Conservation (phyloP, 2,113 vertebrate species). For the Hucho hucho region DNA sequence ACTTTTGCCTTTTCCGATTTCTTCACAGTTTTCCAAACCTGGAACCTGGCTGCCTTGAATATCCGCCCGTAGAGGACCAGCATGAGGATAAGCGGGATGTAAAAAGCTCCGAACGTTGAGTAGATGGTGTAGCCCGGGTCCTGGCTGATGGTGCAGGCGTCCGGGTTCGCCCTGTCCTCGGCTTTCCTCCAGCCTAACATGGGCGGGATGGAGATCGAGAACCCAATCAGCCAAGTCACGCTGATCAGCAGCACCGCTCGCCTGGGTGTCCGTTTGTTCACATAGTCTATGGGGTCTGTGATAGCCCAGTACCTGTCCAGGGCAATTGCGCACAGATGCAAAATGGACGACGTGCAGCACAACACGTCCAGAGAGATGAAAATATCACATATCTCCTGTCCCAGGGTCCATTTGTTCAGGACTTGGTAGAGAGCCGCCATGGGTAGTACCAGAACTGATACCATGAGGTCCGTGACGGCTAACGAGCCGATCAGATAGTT, state of each 20-base stretch:
- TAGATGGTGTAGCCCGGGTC: slow-evolving; percentile 97
- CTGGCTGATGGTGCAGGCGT: slow-evolving; percentile 95
- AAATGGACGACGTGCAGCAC: slow-evolving; percentile 97
- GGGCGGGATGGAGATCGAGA: slow-evolving; percentile 96
- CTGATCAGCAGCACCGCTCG: slow-evolving; percentile 90
- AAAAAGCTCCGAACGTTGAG: slow-evolving; percentile 98
- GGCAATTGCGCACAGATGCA: slow-evolving; percentile 97
- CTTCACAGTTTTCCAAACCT: slow-evolving; percentile 91
- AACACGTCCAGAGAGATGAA: slow-evolving; percentile 96
- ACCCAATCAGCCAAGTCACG: slow-evolving; percentile 94
- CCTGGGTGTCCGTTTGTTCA: slow-evolving; percentile 93
- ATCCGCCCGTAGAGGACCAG: slow-evolving; percentile 94
- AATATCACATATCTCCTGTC: slow-evolving; percentile 92
- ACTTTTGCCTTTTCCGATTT: slow-evolving; percentile 81
- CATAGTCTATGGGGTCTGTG: slow-evolving; percentile 95
- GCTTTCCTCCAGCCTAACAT: slow-evolving; percentile 97
- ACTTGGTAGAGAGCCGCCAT: slow-evolving; percentile 98
- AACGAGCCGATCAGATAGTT: slow-evolving; percentile 98
- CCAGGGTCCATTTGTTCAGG: slow-evolving; percentile 96
- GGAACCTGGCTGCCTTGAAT: slow-evolving; percentile 92
- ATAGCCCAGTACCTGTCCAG: slow-evolving; percentile 98
- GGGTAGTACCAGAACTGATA: slow-evolving; percentile 94
- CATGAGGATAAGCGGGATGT: slow-evolving; percentile 95
- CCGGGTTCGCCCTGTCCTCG: slow-evolving; percentile 89
- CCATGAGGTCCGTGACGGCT: slow-evolving; percentile 97